phyloP scores from a whole-genome alignment of 2,888 invertebrate genomes.

The Anodontia alba region DNA sequence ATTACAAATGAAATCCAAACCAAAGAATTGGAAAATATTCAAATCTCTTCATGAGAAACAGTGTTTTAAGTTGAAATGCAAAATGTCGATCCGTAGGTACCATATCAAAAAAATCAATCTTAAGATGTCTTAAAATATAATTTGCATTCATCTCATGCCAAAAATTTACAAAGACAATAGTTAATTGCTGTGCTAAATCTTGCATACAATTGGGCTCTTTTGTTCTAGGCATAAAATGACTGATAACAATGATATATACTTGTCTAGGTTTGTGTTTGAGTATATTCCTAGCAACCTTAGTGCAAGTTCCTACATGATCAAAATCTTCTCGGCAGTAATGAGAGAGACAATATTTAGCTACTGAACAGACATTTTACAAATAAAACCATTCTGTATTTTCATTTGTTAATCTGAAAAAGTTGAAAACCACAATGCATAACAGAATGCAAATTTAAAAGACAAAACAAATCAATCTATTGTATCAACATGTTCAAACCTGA shows the following conservation, averaged over 20 bases:
- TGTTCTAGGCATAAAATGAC: conserved; percentile 44
- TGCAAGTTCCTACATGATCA: conserved; percentile 68
- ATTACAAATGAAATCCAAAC: conserved; percentile 9
- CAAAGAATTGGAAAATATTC: conserved; percentile 59
- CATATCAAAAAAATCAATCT: conserved; percentile 45
- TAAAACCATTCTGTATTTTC: too few relatives aligned
- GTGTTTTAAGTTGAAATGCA: conserved; percentile 45
- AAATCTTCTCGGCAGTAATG: too few relatives aligned
- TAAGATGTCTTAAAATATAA: conserved; percentile 13
- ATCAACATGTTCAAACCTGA: conserved; percentile 36
- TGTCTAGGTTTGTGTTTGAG: conserved; percentile 51
- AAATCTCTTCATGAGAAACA: conserved; percentile 57
- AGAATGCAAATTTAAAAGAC: too few relatives aligned
- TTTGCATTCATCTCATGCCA: conserved; percentile 29
- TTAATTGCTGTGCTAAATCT: conserved; percentile 43
- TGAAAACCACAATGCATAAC: too few relatives aligned
- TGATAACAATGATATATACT: conserved; percentile 49
- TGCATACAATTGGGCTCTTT: conserved; percentile 47
- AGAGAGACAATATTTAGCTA: too few relatives aligned
- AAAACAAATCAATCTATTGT: too few relatives aligned
- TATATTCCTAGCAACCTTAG: conserved; percentile 68
- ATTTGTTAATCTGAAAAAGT: too few relatives aligned
- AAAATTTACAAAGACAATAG: conserved; percentile 47
- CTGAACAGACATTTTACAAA: too few relatives aligned
- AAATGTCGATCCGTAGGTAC: conserved; percentile 44